Conservation (phyloP, 2,888 invertebrate species). For the Macropis europaea region DNA sequence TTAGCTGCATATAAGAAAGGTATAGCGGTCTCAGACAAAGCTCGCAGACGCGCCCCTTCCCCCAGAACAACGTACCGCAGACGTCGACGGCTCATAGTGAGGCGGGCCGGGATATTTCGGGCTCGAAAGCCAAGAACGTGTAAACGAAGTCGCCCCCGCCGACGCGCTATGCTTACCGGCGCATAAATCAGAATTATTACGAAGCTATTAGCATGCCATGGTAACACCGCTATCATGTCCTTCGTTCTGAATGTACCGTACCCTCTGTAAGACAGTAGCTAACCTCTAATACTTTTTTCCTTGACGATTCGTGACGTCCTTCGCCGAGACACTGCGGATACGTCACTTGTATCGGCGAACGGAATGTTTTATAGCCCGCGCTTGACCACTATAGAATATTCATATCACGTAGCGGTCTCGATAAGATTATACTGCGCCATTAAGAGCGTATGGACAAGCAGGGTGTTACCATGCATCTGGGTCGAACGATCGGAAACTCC, state of each 20-base stretch:
- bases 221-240: constrained; percentile 76
- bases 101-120: constrained; percentile 62
- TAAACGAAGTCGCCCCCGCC: constrained; percentile 64
- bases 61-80: constrained; percentile 47
- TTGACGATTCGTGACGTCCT: too few relatives aligned
- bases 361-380: constrained; percentile 69
- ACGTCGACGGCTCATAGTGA: constrained; percentile 57
- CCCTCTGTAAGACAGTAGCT: constrained; percentile 30
- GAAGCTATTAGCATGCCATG: constrained; percentile 75
- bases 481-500: constrained; percentile 57
- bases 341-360: constrained; percentile 23
- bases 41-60: constrained; percentile 47
- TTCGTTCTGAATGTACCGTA: constrained; percentile 61
- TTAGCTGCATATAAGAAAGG: constrained; percentile 41
- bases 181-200: constrained; percentile 78
- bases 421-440: constrained; percentile 72
- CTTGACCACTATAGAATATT: constrained; percentile 75
- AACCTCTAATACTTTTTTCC: constrained; percentile 18
- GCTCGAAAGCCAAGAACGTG: constrained; percentile 64
- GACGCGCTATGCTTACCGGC: constrained; percentile 67
- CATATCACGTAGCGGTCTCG: constrained; percentile 68
- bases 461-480: constrained; percentile 66
- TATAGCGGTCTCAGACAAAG: constrained; percentile 52
- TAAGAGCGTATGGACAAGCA: constrained; percentile 68
- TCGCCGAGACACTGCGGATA: constrained; percentile 30